Base-by-base conservation (phyloP, 2,797 vertebrate species). In the Clarias laeviceps region DNA sequence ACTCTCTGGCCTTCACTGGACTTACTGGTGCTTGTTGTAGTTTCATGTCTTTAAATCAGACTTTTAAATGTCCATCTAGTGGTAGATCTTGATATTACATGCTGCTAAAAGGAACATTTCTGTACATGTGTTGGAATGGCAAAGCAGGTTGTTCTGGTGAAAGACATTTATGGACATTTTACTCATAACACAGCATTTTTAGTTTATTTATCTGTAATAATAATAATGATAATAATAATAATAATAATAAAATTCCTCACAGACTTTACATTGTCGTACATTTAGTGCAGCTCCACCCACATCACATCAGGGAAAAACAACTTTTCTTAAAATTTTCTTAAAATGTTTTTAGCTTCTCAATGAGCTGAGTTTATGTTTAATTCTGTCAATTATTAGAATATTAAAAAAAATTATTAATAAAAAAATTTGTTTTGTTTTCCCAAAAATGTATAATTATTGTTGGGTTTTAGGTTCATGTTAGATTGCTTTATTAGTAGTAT, bases 51-150 rank as follows among this genome's bases (percentile, higher is more conserved):
- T n/a, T 74, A 29, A 0, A 14, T 54, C 45, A 27, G 27, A 68
- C 27, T 50, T 70, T 27, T 80, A 5, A 29, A 4, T n/a, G 32
- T 14, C 84, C 84, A 80, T 61, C 84, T 85, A 34, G 76, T 85
- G 84, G 77, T 20, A 6, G 14, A 17, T 72, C 0, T 32, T 61
- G 18, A 20, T 27, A 80, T 62, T 80, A 34, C 66, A 85, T 54
- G 11, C 18, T 6, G 7, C 4, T 45, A 22, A 57, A 59, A 32
- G 5, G 11, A 50, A 6, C 37, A 9, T 1, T 29, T 17, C 17
- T 18, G 29, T 61, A 3, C 15, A 4, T 15, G 14, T 68, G 29
- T 34, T 68, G 7, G 8, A 37, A 29, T 66, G 27, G 64, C 27
- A 66, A 66, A 66, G 27, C 27, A 66, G 64, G 27, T 2, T 32